Evolutionary conservation across 1,140 invertebrate genomes (phyloP), one percentile per base, ranked within the genome.

Genomic region (Mercenaria mercenaria): DNA sequence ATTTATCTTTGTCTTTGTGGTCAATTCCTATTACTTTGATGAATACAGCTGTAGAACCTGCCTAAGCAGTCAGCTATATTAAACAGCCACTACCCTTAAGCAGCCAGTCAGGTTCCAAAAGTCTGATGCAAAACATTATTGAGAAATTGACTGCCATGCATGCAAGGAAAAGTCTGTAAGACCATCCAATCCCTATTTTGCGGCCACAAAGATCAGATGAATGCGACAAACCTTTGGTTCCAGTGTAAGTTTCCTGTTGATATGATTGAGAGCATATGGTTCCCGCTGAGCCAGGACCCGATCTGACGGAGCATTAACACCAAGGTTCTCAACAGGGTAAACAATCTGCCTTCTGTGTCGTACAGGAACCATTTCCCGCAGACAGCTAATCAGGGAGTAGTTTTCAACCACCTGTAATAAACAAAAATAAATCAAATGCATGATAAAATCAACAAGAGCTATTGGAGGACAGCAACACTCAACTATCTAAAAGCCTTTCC

Each of bases 151-250:
- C n/a, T n/a, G n/a, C n/a, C n/a, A n/a, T n/a, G n/a, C n/a, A n/a
- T n/a, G n/a, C n/a, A n/a, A n/a, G n/a, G n/a, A n/a, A n/a, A n/a
- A n/a, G n/a, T n/a, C n/a, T n/a, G n/a, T n/a, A n/a, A n/a, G n/a
- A n/a, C n/a, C n/a, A n/a, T n/a, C n/a, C n/a, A n/a, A n/a, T n/a
- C n/a, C n/a, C n/a, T n/a, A n/a, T n/a, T n/a, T n/a, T n/a, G n/a
- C n/a, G n/a, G n/a, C n/a, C n/a, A n/a, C n/a, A n/a, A n/a, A n/a
- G n/a, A n/a, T n/a, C n/a, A n/a, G n/a, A n/a, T n/a, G n/a, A n/a
- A n/a, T n/a, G n/a, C n/a, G n/a, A n/a, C n/a, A n/a, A n/a, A 96
- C 95, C 93, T 96, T 96, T 50, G 95, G 95, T 89, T 96, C 96
- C 41, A 96, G 86, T 13, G 94, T 93, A 2, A 96, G 93, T 90